Evolutionary conservation across 2,797 vertebrate species (phyloP), one percentile per base, ranked within the genome.

Genomic region (Acrocephalus scirpaceus): DNA sequence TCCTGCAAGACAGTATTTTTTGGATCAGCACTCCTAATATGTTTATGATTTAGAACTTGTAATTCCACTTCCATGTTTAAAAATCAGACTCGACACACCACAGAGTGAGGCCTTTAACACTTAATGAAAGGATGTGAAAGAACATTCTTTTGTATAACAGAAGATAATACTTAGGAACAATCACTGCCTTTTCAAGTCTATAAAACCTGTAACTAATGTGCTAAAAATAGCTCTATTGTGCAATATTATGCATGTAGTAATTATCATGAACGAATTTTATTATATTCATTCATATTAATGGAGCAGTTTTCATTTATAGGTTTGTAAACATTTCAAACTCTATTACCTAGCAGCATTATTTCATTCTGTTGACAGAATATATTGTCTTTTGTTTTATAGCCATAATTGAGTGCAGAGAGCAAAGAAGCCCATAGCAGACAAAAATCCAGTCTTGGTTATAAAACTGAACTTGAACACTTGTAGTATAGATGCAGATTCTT

Each of bases 281-380:
- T 97, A 96, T 95, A 94, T 96, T 92, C 87, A 90, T 97, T 97
- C 92, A 96, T 97, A 97, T 95, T 97, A 98, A 96, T 93, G 54
- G 56, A 86, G 38, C 54, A 80, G 58, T 95, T 96, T 97, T 98
- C 96, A 97, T 93, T 98, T 97, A 96, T 92, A 93, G 70, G 89
- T 98, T 96, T 97, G 93, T 97, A 98, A 98, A 98, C 97, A 97
- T 96, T 97, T 97, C 95, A 97, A 90, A 97, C 64, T 96, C 96
- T 97, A 96, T 97, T 98, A 96, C 82, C 92, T 95, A 80, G 47
- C 64, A 91, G 61, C 57, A 88, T 96, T 97, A 96, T 96, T 97
- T 97, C 94, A 92, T 81, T 95, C 82, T 85, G 40, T 95, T 96
- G 97, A 97, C 93, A 97, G 94, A 95, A 93, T 93, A 93, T 86